These are phyloP conservation scores for Temnothorax rugatulus DNA, from an alignment of 2,888 invertebrate species.

Conservation along the genomic window DNA sequence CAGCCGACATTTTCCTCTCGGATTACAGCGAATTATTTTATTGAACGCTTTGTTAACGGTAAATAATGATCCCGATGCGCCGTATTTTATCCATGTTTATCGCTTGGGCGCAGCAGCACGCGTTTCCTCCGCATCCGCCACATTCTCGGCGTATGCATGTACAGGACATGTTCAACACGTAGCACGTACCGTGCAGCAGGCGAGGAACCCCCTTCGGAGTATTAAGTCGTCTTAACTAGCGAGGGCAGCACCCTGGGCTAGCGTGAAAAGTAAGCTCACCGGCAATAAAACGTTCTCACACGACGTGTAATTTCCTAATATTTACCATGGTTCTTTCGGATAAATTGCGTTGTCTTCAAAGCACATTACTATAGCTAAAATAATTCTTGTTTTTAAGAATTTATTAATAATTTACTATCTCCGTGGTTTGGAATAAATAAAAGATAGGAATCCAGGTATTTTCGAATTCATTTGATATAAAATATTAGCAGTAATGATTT, in stretches of 20 bases:
- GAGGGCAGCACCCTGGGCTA: conserved; percentile 14
- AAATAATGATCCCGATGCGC: conserved; percentile 36
- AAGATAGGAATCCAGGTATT: background rate
- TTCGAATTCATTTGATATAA: background rate
- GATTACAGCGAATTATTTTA: conserved; percentile 38
- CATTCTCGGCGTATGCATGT: conserved; percentile 14
- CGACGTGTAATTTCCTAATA: conserved; percentile 31
- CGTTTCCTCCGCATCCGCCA: conserved; percentile 14
- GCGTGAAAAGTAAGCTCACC: conserved; percentile 28
- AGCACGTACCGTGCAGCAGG: conserved; percentile 27
- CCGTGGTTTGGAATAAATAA: background rate
- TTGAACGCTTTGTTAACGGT: conserved; percentile 41
- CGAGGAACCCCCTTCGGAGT: conserved; percentile 6
- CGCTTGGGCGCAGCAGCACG: conserved; percentile 19
- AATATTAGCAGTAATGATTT: background rate
- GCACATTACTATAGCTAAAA: background rate
- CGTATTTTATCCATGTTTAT: conserved; percentile 38
- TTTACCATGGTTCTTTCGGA: background rate
- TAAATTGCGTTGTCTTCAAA: background rate
- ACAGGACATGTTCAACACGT: conserved; percentile 44
- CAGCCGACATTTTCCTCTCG: conserved; percentile 27
- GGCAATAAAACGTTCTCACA: background rate
- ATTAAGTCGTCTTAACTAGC: conserved; percentile 50
- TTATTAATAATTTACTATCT: background rate
- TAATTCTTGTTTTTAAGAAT: background rate